phyloP scores from a whole-genome alignment of 2,797 vertebrate species.

The Gymnoscopelus braueri region DNA sequence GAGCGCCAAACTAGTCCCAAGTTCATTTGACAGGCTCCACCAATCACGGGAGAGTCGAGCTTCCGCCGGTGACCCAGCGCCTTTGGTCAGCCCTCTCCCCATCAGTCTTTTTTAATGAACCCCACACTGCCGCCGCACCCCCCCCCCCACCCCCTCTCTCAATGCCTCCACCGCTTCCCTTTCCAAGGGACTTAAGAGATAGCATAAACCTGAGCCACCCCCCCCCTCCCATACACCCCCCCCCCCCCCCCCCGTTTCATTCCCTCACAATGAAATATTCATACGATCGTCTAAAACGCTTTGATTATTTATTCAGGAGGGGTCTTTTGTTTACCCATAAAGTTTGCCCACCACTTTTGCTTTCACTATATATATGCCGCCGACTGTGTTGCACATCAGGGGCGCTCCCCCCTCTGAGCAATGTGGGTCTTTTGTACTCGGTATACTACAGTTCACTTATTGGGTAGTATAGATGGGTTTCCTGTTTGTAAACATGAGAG shows the following conservation, averaged over 20 bases:
- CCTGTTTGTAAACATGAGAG: no score
- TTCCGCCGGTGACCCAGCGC: conserved; percentile 76
- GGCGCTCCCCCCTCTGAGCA: no score
- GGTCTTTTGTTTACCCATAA: conserved; percentile 31
- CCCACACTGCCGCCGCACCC: background rate
- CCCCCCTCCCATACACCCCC: background rate
- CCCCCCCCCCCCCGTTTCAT: background rate
- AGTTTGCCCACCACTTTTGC: background rate
- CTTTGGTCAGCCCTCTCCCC: background rate
- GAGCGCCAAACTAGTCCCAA: conserved; percentile 77
- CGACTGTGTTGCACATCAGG: no score
- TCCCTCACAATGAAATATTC: conserved; percentile 23
- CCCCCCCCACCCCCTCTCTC: background rate
- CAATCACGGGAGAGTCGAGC: conserved; percentile 84
- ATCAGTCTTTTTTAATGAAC: conserved; percentile 34
- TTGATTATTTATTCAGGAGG: conserved; percentile 31
- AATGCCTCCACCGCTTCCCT: background rate
- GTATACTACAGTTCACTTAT: no score
- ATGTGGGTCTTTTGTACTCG: no score
- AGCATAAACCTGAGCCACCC: conserved; percentile 17
- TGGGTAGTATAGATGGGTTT: no score
- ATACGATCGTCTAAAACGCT: conserved; percentile 14
- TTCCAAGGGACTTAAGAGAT: conserved; percentile 11
- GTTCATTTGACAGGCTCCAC: conserved; percentile 81
- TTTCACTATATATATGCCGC: no score